Conservation (phyloP, 2,888 invertebrate genomes). For the Agrotis puta region DNA sequence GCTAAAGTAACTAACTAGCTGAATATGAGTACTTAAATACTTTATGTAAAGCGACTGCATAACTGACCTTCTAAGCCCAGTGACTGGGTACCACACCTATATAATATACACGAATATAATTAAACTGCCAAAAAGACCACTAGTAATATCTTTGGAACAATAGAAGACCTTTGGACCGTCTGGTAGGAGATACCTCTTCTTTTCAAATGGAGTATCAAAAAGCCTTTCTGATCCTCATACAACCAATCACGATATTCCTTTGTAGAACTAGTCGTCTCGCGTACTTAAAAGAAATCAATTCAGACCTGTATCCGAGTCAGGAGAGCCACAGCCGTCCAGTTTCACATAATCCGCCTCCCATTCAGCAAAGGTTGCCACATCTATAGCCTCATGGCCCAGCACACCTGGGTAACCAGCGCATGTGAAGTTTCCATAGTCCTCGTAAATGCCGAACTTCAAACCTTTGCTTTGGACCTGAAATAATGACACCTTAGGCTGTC, state of each 20-base stretch:
- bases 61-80: background rate
- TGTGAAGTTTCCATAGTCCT: slow-evolving; percentile 94
- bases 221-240: no score
- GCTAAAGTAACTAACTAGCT: no score
- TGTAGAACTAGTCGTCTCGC: no score
- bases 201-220: no score
- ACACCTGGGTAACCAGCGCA: slow-evolving; percentile 95
- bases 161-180: no score
- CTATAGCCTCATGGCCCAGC: slow-evolving; percentile 92
- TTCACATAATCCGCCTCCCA: slow-evolving; percentile 96
- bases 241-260: no score
- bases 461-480: slow-evolving; percentile 93
- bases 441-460: slow-evolving; percentile 95
- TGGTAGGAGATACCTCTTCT: no score
- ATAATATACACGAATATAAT: no score
- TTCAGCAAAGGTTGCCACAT: slow-evolving; percentile 94
- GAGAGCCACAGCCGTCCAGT: slow-evolving; percentile 94
- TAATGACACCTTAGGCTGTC: no score
- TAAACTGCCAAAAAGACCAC: no score
- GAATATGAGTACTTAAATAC: no score
- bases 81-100: background rate
- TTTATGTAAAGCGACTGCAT: background rate
- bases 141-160: no score
- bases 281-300: slow-evolving; percentile 88
- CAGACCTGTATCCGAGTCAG: slow-evolving; percentile 81